Base-by-base conservation (phyloP, 2,888 invertebrate genomes). In the Hofmannophila pseudospretella region DNA sequence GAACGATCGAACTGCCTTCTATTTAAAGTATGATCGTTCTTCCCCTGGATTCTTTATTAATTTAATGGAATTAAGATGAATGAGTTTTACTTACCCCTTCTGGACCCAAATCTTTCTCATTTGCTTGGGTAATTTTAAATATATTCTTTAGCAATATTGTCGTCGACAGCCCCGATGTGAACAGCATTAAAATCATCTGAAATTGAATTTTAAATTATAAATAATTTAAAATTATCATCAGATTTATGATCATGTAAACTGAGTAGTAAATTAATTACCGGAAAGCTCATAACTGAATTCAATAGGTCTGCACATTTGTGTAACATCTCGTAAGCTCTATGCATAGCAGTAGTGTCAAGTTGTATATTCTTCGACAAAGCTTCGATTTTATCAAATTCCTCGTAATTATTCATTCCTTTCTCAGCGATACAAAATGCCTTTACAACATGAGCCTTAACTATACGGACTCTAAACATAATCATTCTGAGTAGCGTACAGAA, bases 141-240 rank as follows among this genome's bases (percentile, higher is more conserved):
- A 74, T 47, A 45, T 52, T 56, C 40, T 73, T 76, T 12, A 77
- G 23, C 1, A 77, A 36, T 49, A 80, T 56, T 16, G 70, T 77
- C 1, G 78, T 70, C 0, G 67, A 54, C 13, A 80, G 38, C 1
- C 78, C 77, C 0, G 82, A 72, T 4, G 69, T 53, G 2, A 71
- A 47, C 20, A 80, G 34, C 45, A 76, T 66, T 7, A 70, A 23
- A 22, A 72, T 46, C 53, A 81, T 61, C 82, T 82, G 58, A 2
- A 67, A 67, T 36, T 28, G 41, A 25, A n/a, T n/a, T n/a, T n/a
- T n/a, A 38, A 36, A 29, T 41, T n/a, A 39, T 30, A 39, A 39
- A 31, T 32, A 36, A 37, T 29, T 37, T 33, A 16, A n/a, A n/a
- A n/a, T n/a, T n/a, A n/a, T n/a, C n/a, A n/a, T 19, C 19, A 19